Percentiles rank a stretch among this genome's conserved stretches.
Evolutionary conservation across 2,888 invertebrate genomes (phyloP).

Genomic region (Tetragonula carbonaria): DNA sequence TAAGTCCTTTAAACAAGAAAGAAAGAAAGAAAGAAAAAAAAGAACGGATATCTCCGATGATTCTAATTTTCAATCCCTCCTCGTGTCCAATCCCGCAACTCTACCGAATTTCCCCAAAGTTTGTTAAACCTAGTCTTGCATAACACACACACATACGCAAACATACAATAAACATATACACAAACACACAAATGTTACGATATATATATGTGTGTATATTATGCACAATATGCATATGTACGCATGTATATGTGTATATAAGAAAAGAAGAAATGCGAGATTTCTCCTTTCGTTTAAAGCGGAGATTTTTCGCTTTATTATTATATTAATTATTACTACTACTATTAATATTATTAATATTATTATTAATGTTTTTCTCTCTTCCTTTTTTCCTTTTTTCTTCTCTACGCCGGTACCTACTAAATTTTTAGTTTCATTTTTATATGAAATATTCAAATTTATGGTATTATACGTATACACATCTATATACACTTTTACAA

Average conservation of each 20-base stretch:
- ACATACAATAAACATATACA: neutral
- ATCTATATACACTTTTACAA: slow-evolving; percentile 82
- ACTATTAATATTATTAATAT: slow-evolving; percentile 30
- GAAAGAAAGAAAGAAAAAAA: slow-evolving; percentile 14
- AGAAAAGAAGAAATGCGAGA: slow-evolving; percentile 39
- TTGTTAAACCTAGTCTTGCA: slow-evolving; percentile 80
- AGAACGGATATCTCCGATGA: slow-evolving; percentile 40
- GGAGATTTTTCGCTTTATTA: slow-evolving; percentile 51
- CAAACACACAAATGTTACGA: neutral
- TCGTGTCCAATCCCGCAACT: neutral
- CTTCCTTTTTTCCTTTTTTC: slow-evolving; percentile 35
- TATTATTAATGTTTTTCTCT: slow-evolving; percentile 49
- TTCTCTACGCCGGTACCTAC: slow-evolving; percentile 80
- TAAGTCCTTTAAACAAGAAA: slow-evolving; percentile 37
- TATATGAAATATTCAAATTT: slow-evolving; percentile 80
- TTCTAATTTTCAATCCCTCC: slow-evolving; percentile 51
- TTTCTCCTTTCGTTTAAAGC: slow-evolving; percentile 61
- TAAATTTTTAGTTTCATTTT: slow-evolving; percentile 81
- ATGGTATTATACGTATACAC: slow-evolving; percentile 82
- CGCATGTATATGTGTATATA: slow-evolving; percentile 26
- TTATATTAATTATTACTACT: slow-evolving; percentile 29
- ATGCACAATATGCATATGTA: slow-evolving; percentile 26
- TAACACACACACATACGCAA: slow-evolving; percentile 26
- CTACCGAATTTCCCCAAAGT: slow-evolving; percentile 74
- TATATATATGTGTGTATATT: slow-evolving; percentile 19